Evolutionary conservation across 2,113 vertebrate genomes (phyloP), one percentile per base, ranked within the genome.

Genomic region (Spea multiplicata): DNA sequence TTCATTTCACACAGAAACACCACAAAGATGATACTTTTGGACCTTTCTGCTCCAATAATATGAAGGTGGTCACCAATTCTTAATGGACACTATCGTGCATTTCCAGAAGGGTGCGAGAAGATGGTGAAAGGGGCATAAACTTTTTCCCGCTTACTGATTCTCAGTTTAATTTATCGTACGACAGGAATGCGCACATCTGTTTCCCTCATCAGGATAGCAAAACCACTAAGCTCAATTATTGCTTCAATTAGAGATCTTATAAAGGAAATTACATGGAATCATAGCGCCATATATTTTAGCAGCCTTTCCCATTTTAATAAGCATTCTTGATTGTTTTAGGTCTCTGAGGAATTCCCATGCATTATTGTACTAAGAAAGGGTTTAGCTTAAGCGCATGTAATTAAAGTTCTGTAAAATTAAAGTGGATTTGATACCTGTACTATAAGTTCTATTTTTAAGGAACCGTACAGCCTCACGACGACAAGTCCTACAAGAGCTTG

Each of bases 21-120:
- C 59, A 52, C 14, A 44, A 14, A 55, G 49, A 66, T 71, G 61
- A 64, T 70, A 66, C 52, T 66, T 73, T 53, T 57, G 70, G 69
- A 73, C 76, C 69, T 79, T 73, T 73, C 76, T 72, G 76, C 70
- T 59, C 70, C 62, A 66, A 73, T 79, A 79, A 73, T 55, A 44
- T 57, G 70, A 16, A 79, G 70, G 49, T 30, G 44, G 57, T 66
- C 55, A 66, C 50, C 50, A 9, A 62, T 12, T 44, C 14, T 17
- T 6, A 17, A 53, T 71, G 44, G 62, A 79, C 73, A 53, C 48
- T 55, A 61, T 55, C 65, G 69, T 53, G 30, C 50, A 66, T 12
- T n/a, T n/a, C 10, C 48, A 5, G 6, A 6, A 30, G 44, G 71
- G 71, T 61, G 3, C 44, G 5, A 3, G 44, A 5, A 44, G 62